Base-by-base conservation (phyloP, 2,113 vertebrate species). In the Lathamus discolor region DNA sequence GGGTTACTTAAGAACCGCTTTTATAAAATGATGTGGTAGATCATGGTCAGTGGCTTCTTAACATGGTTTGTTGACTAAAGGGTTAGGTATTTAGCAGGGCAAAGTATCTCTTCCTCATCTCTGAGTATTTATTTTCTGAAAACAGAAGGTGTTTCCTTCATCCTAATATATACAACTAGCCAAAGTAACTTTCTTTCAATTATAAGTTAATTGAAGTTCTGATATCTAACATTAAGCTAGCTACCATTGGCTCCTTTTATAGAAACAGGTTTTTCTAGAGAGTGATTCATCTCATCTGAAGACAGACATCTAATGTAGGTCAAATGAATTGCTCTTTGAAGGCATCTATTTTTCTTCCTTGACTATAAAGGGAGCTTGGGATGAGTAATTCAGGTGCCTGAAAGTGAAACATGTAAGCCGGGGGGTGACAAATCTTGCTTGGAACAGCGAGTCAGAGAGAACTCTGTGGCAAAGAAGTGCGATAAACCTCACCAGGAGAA, bases 241-340 rank as follows among this genome's bases (percentile, higher is more conserved):
- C 27, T 88, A 66, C 49, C 3, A 2, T 39, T 92, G 54, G 23
- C 46, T 90, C 46, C 73, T 88, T 91, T 94, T 82, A 84, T 55
- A 86, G 73, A 72, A 88, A 75, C 17, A 54, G 18, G 3, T 70
- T 84, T 75, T 86, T 92, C 80, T 78, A 55, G 43, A 67, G 24
- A 75, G 10, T 0, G 0, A 82, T 81, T 94, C 68, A 93, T 91
- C 73, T 94, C 64, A 74, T 92, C 64, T 4, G 12, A 92, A 94
- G 88, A 74, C 35, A 93, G 80, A 68, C 33, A 72, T 70, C n/a
- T 84, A 88, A 90, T 64, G 46, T 84, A 93, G 86, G 80, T 93
- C 86, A 96, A 94, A 88, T 25, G 11, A 88, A 90, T 93, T 69
- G 41, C 31, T 86, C 86, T 88, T 90, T 86, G 85, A 68, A 83